Conservation (phyloP, 2,113 vertebrate genomes). For the Sterrhoptilus dennistouni region DNA sequence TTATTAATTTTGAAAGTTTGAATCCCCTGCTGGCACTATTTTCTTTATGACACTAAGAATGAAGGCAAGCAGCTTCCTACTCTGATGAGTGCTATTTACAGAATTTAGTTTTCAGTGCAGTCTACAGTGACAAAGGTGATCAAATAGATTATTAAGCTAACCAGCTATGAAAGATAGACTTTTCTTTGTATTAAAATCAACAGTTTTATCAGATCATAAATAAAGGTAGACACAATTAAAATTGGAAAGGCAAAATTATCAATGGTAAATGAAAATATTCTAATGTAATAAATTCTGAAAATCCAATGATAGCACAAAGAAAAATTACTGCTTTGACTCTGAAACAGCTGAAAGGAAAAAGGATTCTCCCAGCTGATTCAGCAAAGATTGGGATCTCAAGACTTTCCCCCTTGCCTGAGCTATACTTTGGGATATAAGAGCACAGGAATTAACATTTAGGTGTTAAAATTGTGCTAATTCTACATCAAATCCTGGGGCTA, state of each 20-base stretch:
- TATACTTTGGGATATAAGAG: background rate
- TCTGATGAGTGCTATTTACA: background rate
- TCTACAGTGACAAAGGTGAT: background rate
- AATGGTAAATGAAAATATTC: background rate
- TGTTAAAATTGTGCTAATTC: background rate
- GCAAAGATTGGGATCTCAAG: background rate
- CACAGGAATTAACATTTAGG: background rate
- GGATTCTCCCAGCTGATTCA: background rate
- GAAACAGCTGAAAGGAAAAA: background rate
- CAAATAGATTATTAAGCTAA: background rate
- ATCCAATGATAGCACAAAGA: background rate
- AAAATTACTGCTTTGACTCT: background rate
- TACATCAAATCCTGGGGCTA: background rate
- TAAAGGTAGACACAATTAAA: background rate
- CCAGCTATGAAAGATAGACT: background rate
- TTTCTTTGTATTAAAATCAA: background rate
- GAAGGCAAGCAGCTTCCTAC: background rate
- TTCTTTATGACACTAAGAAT: background rate
- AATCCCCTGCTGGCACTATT: background rate
- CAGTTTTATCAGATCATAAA: background rate
- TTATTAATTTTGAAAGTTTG: background rate
- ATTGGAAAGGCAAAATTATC: background rate
- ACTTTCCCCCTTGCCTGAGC: background rate
- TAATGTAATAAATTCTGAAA: background rate
- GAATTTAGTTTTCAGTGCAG: background rate